Conservation (phyloP, 2,797 vertebrate species). For the Melanotaenia parkinsoni region DNA sequence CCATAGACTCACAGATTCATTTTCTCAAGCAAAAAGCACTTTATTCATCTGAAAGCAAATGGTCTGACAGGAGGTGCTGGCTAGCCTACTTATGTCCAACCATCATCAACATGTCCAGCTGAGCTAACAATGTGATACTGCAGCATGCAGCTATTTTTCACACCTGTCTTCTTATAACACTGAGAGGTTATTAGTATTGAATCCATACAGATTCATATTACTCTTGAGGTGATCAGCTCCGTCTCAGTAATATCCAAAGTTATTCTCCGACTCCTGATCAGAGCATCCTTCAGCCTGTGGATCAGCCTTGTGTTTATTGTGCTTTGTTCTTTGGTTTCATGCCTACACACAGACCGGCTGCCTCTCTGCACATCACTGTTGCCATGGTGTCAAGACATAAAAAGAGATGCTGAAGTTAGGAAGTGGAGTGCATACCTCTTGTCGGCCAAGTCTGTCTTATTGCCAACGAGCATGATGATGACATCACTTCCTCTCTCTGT, state of each 20-base stretch:
- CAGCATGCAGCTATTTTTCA: conserved; percentile 5
- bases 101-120: conserved; percentile 12
- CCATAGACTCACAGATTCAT: conserved; percentile 4
- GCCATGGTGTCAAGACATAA: conserved; percentile 21
- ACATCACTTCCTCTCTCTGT: conserved; percentile 94
- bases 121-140: background rate
- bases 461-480: conserved; percentile 94
- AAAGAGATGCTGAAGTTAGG: conserved; percentile 9
- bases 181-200: conserved; percentile 5
- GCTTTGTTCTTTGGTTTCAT: conserved; percentile 23
- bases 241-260: conserved; percentile 39
- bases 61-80: conserved; percentile 2
- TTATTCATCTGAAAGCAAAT: conserved; percentile 36
- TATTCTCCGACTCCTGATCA: background rate
- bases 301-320: conserved; percentile 13
- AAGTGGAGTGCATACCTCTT: conserved; percentile 82
- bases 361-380: conserved; percentile 18
- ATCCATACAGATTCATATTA: conserved; percentile 4
- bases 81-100: background rate
- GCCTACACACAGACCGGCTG: background rate
- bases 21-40: conserved; percentile 2
- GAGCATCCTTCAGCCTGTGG: background rate
- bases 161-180: background rate
- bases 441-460: conserved; percentile 92
- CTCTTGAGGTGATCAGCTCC: conserved; percentile 22